Percentiles rank a stretch among this genome's conserved stretches.
Evolutionary conservation across 2,113 vertebrate genomes (phyloP).

Genomic region (Caracal caracal): DNA sequence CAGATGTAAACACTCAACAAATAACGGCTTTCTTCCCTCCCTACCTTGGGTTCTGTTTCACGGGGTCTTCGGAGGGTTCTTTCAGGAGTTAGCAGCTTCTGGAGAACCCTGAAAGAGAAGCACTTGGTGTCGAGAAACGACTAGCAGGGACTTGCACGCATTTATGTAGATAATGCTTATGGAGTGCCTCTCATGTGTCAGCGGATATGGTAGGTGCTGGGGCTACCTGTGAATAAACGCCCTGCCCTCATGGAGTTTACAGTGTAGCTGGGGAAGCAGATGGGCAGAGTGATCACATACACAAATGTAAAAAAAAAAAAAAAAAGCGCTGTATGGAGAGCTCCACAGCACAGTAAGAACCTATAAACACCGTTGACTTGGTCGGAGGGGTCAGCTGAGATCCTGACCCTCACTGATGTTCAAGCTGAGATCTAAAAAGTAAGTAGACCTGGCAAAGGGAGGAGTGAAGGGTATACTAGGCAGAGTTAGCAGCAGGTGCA

Average conservation of each 20-base stretch:
- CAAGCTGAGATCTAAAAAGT: neutral
- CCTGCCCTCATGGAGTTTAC: too few relatives aligned
- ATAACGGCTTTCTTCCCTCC: too few relatives aligned
- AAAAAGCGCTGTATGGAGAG: too few relatives aligned
- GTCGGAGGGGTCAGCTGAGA: neutral
- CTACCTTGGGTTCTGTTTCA: neutral
- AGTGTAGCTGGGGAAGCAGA: neutral
- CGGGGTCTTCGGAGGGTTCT: neutral
- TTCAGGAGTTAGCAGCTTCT: neutral
- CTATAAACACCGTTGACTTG: neutral
- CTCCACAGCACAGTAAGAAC: neutral
- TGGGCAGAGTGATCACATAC: neutral
- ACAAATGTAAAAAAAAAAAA: accelerated
- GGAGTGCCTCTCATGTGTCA: accelerated
- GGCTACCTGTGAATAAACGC: neutral
- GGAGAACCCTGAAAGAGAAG: neutral
- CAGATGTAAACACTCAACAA: neutral
- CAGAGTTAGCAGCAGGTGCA: neutral
- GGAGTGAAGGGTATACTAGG: neutral
- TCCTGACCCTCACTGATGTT: too few relatives aligned
- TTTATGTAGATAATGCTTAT: neutral
- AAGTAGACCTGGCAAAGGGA: neutral
- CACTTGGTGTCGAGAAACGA: neutral
- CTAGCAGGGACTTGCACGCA: accelerated
- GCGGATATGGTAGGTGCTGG: neutral